Evolutionary conservation across 2,888 invertebrate species (phyloP), one percentile per base, ranked within the genome.

Genomic region (Palloptera scutellata): DNA sequence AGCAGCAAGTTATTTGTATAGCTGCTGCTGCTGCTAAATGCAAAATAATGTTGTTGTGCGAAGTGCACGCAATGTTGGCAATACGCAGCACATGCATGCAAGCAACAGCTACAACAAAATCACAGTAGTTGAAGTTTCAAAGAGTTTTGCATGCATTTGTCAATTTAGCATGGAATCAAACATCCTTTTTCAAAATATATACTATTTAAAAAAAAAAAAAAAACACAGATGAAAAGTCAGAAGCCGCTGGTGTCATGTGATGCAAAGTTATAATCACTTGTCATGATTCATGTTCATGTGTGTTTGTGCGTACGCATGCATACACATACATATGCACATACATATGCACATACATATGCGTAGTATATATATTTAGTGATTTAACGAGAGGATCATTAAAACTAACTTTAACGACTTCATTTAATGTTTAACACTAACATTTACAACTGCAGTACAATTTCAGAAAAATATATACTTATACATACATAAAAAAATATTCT

Each of bases 161-260:
- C 82, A 82, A 81, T 81, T 81, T 80, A 79, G 82, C 81, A 81
- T 82, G 75, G 75, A 75, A 77, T 79, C 78, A 79, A 81, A 81
- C 80, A 81, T 81, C 81, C 82, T 81, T 79, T 79, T 64, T 42
- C 48, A 17, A 59, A 58, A 51, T 57, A 12, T 58, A 72, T 69
- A 4, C 30, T n/a, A n/a, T n/a, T 30, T 30, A 30, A 30, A 30
- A 30, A 30, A 30, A n/a, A n/a, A n/a, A n/a, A n/a, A n/a, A n/a
- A n/a, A n/a, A n/a, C 61, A 71, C 64, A 70, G 62, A 72, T 73
- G 71, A 67, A 72, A 69, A 69, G 64, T 70, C 66, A 69, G 71
- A 68, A 74, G 66, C 68, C 68, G 64, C 64, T 55, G 55, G 2
- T 30, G 30, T 30, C 30, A 30, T 30, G 30, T 30, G 30, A 4